Conservation (phyloP, 1,140 invertebrate species). For the Drosophila navojoa region DNA sequence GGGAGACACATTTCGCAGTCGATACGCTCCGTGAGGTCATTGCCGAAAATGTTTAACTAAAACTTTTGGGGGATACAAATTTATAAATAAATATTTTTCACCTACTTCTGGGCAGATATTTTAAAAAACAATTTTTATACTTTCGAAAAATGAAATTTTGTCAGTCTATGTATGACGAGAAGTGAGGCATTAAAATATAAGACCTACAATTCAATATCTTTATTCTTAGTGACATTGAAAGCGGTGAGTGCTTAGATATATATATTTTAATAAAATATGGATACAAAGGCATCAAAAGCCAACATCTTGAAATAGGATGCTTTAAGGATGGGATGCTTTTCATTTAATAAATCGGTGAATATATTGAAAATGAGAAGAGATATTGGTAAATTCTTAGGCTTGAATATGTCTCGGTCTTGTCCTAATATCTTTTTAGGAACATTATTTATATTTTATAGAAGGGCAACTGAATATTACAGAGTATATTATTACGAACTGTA, state of each 20-base stretch:
- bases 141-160: constrained; percentile 28
- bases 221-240: constrained; percentile 9
- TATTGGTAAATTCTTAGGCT: too few species aligned
- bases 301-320: too few species aligned
- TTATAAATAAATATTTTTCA: not conserved
- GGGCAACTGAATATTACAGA: too few species aligned
- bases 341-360: too few species aligned
- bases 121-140: not conserved
- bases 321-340: too few species aligned
- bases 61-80: constrained; percentile 2
- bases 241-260: constrained; percentile 4
- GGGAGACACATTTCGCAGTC: constrained; percentile 14
- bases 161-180: not conserved
- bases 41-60: not conserved
- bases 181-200: not conserved
- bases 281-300: too few species aligned
- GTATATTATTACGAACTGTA: too few species aligned
- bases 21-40: constrained; percentile 31
- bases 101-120: not conserved
- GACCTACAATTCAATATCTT: not conserved
- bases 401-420: too few species aligned
- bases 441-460: too few species aligned
- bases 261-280: too few species aligned
- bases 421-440: too few species aligned
- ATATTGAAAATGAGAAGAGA: too few species aligned